These are phyloP conservation scores for Hyperoplus immaculatus DNA, from an alignment of 2,797 vertebrate species.

Conservation along the genomic window DNA sequence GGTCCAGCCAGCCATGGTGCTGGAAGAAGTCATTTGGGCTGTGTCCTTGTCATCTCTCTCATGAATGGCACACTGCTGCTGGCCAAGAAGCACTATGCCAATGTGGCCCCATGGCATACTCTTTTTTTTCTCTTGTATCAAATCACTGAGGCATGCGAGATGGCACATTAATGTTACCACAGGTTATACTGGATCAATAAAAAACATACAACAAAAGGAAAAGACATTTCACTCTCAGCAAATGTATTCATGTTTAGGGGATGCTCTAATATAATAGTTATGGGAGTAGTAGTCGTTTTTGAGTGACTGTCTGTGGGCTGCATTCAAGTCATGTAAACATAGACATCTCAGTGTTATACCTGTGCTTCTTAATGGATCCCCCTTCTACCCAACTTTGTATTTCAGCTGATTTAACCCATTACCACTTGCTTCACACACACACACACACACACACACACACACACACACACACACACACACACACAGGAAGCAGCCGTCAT, in stretches of 20 bases:
- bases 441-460: constrained; percentile 38
- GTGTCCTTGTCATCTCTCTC: constrained; percentile 80
- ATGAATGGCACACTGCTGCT: constrained; percentile 55
- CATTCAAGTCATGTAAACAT: constrained; percentile 16
- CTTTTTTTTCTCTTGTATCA: constrained; percentile 61
- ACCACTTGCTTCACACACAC: constrained; percentile 10
- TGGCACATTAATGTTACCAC: constrained; percentile 40
- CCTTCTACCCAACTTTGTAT: constrained; percentile 29
- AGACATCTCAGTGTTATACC: constrained; percentile 23
- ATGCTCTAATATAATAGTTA: constrained; percentile 23
- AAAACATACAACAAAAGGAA: constrained; percentile 10
- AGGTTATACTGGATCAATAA: constrained; percentile 34
- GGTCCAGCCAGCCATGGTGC: constrained; percentile 70
- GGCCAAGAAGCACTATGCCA: constrained; percentile 54
- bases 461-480: constrained; percentile 24
- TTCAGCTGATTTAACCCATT: constrained; percentile 60
- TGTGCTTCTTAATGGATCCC: constrained; percentile 39
- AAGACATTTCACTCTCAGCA: not conserved
- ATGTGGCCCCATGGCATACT: constrained; percentile 45
- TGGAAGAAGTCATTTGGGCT: constrained; percentile 69
- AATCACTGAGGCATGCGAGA: constrained; percentile 56
- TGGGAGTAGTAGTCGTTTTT: not conserved
- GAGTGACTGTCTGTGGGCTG: constrained; percentile 7
- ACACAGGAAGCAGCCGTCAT: constrained; percentile 63
- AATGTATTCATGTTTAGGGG: not conserved